These are phyloP conservation scores for Gasterosteus nipponicus DNA, from an alignment of 2,113 vertebrate species.

Conservation along the genomic window DNA sequence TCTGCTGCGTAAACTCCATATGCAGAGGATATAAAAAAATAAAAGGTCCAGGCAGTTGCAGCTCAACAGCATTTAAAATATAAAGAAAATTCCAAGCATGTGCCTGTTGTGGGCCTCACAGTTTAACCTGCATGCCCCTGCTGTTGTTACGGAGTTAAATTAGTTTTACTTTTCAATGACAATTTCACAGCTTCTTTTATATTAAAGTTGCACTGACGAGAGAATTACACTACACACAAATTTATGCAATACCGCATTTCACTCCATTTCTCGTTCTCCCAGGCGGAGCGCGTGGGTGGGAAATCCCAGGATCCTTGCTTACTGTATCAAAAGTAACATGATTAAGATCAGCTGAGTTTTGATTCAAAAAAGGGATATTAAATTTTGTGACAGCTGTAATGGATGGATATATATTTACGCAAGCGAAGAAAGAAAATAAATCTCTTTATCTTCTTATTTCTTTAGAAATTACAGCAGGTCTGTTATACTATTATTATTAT, in stretches of 20 bases:
- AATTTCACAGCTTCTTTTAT: slow-evolving; percentile 52
- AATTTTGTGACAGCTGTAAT: slow-evolving; percentile 5
- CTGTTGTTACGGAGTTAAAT: slow-evolving; percentile 54
- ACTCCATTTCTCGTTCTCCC: slow-evolving; percentile 45
- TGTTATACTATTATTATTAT: neutral
- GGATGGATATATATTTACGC: neutral
- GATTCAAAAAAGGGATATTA: slow-evolving; percentile 10
- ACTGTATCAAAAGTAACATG: slow-evolving; percentile 39
- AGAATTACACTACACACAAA: slow-evolving; percentile 43
- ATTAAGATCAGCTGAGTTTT: slow-evolving; percentile 35
- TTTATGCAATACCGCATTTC: slow-evolving; percentile 58
- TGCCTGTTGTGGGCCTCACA: slow-evolving; percentile 23
- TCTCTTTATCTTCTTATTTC: slow-evolving; percentile 11
- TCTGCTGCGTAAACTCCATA: slow-evolving; percentile 12
- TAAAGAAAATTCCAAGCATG: slow-evolving; percentile 10
- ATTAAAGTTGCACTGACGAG: slow-evolving; percentile 47
- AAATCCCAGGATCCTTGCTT: slow-evolving; percentile 56
- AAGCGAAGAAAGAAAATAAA: slow-evolving; percentile 15
- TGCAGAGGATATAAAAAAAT: slow-evolving; percentile 28
- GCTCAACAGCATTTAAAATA: slow-evolving; percentile 30
- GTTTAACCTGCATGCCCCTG: slow-evolving; percentile 57
- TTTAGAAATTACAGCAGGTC: slow-evolving; percentile 2
- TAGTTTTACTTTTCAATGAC: slow-evolving; percentile 67
- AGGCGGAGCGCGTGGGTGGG: slow-evolving; percentile 46
- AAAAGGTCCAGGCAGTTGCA: slow-evolving; percentile 20